Evolutionary conservation across 2,888 invertebrate species (phyloP).

Genomic region (Drosophila differens): DNA sequence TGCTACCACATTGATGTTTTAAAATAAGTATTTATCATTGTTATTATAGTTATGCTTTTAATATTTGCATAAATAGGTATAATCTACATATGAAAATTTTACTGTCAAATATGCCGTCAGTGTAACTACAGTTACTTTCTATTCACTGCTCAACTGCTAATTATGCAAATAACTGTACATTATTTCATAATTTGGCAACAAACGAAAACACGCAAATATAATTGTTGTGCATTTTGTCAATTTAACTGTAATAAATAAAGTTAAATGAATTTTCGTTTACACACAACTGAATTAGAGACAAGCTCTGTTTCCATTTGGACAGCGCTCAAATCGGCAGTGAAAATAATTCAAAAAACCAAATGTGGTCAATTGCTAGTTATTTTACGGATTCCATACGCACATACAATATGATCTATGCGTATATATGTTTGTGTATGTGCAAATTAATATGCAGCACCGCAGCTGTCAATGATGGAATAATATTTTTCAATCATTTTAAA

Average conservation of each 20-base stretch:
- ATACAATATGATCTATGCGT: background rate
- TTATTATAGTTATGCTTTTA: background rate
- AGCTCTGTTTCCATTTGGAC: slow-evolving; percentile 38
- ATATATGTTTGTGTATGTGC: slow-evolving; percentile 31
- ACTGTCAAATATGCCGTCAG: too few relatives aligned
- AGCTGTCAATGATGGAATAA: slow-evolving; percentile 71
- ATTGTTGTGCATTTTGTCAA: slow-evolving; percentile 47
- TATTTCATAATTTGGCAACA: slow-evolving; percentile 20
- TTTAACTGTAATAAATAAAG: slow-evolving; percentile 64
- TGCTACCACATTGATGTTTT: background rate
- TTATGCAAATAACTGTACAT: slow-evolving; percentile 23
- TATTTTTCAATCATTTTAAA: slow-evolving; percentile 71
- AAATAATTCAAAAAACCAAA: slow-evolving; percentile 51
- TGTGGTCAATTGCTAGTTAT: slow-evolving; percentile 64
- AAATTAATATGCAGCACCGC: slow-evolving; percentile 62
- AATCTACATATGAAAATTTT: background rate
- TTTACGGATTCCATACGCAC: slow-evolving; percentile 12
- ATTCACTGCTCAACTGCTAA: slow-evolving; percentile 19
- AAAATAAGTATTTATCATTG: background rate
- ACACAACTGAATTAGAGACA: slow-evolving; percentile 69
- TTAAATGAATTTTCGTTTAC: slow-evolving; percentile 50
- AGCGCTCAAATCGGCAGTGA: slow-evolving; percentile 16
- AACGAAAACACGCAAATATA: slow-evolving; percentile 12
- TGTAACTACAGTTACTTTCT: background rate
- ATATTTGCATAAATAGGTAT: background rate